A percentile compares a stretch with the other conserved stretches of the same genome.
Evolutionary conservation across 2,113 vertebrate species (phyloP).

Genomic region (Percopsis transmontana): DNA sequence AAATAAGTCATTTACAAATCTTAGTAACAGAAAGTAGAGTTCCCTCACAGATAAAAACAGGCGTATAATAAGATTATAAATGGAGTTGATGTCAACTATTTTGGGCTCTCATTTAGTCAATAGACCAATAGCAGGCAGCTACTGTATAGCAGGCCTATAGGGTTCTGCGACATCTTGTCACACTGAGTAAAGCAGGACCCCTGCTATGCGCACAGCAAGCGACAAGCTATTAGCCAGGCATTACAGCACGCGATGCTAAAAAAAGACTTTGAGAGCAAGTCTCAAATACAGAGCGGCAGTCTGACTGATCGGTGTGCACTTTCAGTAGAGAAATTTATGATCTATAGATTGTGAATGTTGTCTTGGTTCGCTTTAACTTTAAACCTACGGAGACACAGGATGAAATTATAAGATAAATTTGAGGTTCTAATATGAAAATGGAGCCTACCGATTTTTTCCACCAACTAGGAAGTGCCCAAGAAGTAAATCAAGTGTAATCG

Average conservation of each 20-base stretch:
- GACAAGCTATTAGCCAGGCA: slow-evolving; percentile 44
- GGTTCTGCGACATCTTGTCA: neutral
- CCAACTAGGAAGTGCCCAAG: no score
- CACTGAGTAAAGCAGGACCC: neutral
- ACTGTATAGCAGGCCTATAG: neutral
- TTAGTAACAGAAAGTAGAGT: neutral
- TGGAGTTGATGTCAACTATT: neutral
- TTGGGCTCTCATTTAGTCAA: neutral
- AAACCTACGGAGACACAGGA: neutral
- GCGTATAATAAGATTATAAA: no score
- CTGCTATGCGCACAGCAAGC: slow-evolving; percentile 6
- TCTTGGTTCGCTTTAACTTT: no score
- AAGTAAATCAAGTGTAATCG: no score
- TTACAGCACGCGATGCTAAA: slow-evolving; percentile 61
- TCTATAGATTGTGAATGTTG: neutral
- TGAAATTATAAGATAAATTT: no score
- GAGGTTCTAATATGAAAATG: neutral
- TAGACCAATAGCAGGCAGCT: neutral
- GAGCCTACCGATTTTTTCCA: no score
- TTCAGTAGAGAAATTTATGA: neutral
- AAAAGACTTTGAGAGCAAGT: slow-evolving; percentile 44
- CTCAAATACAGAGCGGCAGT: slow-evolving; percentile 36
- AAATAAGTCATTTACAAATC: neutral
- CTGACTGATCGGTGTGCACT: slow-evolving; percentile 5
- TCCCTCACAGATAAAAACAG: neutral